These are phyloP conservation scores for Nephila pilipes DNA, from an alignment of 1,140 invertebrate species.

Conservation along the genomic window DNA sequence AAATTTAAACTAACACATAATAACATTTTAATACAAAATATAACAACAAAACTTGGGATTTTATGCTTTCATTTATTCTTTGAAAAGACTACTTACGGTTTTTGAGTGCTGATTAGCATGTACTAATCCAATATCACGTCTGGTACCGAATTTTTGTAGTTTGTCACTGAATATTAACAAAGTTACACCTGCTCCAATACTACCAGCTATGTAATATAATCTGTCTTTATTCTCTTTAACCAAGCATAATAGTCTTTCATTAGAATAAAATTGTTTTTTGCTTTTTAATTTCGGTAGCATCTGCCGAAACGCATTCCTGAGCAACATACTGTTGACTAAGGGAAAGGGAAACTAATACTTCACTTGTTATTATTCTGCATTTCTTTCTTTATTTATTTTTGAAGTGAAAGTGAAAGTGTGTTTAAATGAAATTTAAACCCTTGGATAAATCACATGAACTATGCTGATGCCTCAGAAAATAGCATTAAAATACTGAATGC, in stretches of 20 bases:
- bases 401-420: no score
- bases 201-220: conserved; percentile 54
- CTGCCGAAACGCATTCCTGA: neutral
- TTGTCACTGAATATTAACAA: conserved; percentile 66
- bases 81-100: conserved; percentile 39
- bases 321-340: neutral
- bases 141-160: conserved; percentile 73
- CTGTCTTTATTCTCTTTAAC: conserved; percentile 48
- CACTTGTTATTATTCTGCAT: no score
- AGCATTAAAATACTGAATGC: no score
- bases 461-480: no score
- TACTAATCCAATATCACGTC: conserved; percentile 66
- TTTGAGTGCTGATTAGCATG: conserved; percentile 68
- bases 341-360: neutral
- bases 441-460: no score
- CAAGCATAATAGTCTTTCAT: neutral
- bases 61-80: no score
- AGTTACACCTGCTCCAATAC: conserved; percentile 50
- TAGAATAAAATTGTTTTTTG: neutral
- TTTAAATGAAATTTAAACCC: no score
- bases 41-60: no score
- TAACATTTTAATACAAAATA: no score
- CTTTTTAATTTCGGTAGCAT: conserved; percentile 21
- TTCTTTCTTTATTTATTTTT: no score
- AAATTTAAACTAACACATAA: no score